Conservation (phyloP, 2,113 vertebrate species). For the Zosterops borbonicus region DNA sequence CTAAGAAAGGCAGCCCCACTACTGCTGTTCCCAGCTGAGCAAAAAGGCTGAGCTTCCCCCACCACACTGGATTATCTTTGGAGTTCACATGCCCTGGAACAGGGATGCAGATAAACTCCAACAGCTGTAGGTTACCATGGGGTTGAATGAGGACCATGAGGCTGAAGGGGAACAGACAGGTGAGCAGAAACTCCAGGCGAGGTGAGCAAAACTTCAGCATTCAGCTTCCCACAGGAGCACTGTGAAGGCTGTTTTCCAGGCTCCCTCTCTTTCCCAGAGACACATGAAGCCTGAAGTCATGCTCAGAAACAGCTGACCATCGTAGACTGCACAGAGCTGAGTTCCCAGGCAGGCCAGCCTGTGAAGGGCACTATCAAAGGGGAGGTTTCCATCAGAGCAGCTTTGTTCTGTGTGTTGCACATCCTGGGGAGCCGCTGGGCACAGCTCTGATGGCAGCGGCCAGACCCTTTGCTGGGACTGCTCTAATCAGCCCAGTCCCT, state of each 20-base stretch:
- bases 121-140: not conserved
- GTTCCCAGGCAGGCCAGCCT: not conserved
- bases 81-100: not conserved
- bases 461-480: not conserved
- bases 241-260: not conserved
- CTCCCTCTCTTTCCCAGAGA: not conserved
- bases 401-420: not conserved
- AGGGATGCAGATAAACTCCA: not conserved
- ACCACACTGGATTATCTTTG: not conserved
- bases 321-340: rapidly evolving
- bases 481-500: not conserved
- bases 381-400: not conserved
- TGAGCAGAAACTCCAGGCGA: not conserved
- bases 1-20: not conserved
- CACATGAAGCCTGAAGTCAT: not conserved
- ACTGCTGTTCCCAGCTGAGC: not conserved
- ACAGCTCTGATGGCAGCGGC: rapidly evolving
- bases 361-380: not conserved
- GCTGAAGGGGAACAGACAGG: not conserved
- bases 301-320: not conserved
- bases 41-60: not conserved
- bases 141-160: not conserved
- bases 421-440: not conserved
- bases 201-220: not conserved
- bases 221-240: not conserved